phyloP scores from a whole-genome alignment of 2,797 vertebrate genomes.

The Hippocampus kuda region DNA sequence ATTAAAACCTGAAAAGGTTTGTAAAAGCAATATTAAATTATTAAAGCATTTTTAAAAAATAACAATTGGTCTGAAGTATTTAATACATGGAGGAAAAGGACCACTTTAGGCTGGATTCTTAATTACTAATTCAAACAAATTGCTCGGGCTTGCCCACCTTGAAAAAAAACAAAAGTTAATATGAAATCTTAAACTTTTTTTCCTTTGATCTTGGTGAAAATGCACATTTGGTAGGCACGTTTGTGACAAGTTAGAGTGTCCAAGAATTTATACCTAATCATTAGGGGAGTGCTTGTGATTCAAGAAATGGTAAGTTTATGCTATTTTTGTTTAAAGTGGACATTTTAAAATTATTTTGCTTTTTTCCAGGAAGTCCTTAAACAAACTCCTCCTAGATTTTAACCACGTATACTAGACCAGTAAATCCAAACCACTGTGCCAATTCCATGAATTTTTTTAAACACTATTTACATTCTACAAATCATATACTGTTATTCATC shows the following conservation, averaged over 20 bases:
- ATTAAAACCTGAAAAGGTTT: neutral
- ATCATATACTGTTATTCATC: neutral
- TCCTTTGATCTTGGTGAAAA: neutral
- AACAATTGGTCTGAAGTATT: too few relatives aligned
- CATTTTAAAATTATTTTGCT: neutral
- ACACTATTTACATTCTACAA: neutral
- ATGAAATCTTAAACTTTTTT: too few relatives aligned
- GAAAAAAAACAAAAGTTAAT: neutral
- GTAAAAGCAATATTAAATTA: neutral
- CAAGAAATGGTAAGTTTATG: neutral
- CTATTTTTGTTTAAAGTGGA: neutral
- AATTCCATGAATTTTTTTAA: neutral
- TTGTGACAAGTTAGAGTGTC: neutral
- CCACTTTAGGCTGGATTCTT: neutral
- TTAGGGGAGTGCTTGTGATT: neutral
- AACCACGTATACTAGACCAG: neutral
- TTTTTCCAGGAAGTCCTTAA: neutral
- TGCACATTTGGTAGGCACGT: neutral
- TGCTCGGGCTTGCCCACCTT: neutral
- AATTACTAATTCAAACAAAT: neutral
- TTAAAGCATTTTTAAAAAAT: too few relatives aligned
- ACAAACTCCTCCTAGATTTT: neutral
- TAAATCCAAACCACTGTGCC: neutral
- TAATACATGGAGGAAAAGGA: neutral
- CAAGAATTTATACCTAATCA: neutral